Base-by-base conservation (phyloP, 1,140 invertebrate species). In the Drosophila ogumai region DNA sequence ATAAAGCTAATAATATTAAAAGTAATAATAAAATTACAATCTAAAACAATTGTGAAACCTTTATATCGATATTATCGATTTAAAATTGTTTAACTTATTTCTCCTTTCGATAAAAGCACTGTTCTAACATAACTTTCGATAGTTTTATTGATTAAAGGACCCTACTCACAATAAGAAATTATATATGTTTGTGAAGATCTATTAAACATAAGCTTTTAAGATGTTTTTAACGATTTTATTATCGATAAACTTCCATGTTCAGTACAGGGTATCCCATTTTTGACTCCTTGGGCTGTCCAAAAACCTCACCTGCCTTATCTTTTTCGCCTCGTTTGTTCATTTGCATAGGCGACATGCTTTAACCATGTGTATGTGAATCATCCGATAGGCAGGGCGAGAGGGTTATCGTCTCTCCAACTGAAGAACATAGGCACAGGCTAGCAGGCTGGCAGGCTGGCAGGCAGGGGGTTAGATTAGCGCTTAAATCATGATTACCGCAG, bases 401-500 rank as follows among this genome's bases (percentile, higher is more conserved):
- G 38, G 55, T 43, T 57, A 43, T 43, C 38, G 2, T 46, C 28
- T 19, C 25, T 2, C 19, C 41, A 5, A 38, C 10, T 10, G n/a
- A 9, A 31, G 25, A 17, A 31, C 63, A 44, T 49, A n/a, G 43
- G 31, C 36, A 19, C 12, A 34, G 41, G n/a, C 19, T 4, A 5
- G 28, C 12, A 34, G 38, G n/a, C 9, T n/a, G n/a, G 25, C 12
- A 34, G 41, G n/a, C 19, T 4, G 5, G 28, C 12, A 34, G 38
- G n/a, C 9, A 12, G 32, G 66, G 49, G 47, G 64, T 44, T 34
- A 63, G 81, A 84, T 85, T 81, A 85, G 60, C 81, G 82, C 73
- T 86, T 78, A 78, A 85, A 85, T 85, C 82, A 85, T 85, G 81
- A 85, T 85, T 85, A 81, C 78, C 81, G 57, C 76, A 77, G 34